Evolutionary conservation across 2,113 vertebrate genomes (phyloP).

Genomic region (Tachycineta bicolor): DNA sequence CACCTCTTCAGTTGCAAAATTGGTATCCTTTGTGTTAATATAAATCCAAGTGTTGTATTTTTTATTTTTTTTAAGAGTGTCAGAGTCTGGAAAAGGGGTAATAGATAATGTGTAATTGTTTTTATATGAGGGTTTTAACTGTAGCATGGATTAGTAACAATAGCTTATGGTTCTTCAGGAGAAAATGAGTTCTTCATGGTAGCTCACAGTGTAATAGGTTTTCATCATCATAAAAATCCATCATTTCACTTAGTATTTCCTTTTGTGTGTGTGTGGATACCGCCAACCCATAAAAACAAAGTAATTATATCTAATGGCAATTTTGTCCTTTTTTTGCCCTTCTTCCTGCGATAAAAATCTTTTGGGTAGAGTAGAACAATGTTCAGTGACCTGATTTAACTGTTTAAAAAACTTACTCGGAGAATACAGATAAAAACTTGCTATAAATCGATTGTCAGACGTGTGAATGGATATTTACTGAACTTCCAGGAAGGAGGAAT

Average conservation of each 20-base stretch:
- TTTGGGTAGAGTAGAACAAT: background rate
- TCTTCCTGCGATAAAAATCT: slow-evolving; percentile 1
- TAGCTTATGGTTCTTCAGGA: slow-evolving; percentile 12
- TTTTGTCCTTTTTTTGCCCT: slow-evolving; percentile 41
- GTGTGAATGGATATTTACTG: background rate
- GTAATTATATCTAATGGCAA: background rate
- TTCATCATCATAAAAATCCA: slow-evolving; percentile 37
- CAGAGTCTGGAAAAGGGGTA: background rate
- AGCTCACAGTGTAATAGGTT: slow-evolving; percentile 28
- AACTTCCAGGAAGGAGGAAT: background rate
- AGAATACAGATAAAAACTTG: background rate
- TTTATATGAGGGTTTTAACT: background rate
- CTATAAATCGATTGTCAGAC: background rate
- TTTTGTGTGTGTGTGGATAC: background rate
- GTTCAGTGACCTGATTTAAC: background rate
- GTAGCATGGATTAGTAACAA: background rate
- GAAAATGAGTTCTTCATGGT: slow-evolving; percentile 22
- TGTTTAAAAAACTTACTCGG: background rate
- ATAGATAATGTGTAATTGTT: slow-evolving; percentile 7
- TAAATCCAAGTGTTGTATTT: background rate
- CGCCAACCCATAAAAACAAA: slow-evolving; percentile 18
- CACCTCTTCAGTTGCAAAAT: background rate
- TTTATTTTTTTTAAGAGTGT: background rate
- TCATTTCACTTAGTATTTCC: slow-evolving; percentile 28
- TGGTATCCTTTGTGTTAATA: background rate